These are phyloP conservation scores for Prinia subflava DNA, from an alignment of 2,113 vertebrate species.

Conservation along the genomic window DNA sequence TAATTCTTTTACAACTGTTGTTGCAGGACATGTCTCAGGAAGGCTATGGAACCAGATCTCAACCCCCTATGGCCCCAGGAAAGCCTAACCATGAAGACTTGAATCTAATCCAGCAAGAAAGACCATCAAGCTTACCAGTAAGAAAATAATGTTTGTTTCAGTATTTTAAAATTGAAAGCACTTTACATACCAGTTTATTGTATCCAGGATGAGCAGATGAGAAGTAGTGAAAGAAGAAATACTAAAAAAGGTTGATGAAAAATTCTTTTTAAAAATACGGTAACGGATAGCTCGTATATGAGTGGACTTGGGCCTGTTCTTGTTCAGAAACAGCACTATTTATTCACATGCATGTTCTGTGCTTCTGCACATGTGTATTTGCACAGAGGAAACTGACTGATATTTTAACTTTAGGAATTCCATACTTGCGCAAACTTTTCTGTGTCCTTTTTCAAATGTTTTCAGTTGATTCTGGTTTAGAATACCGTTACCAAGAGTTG, in stretches of 20 bases:
- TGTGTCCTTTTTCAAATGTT: not conserved
- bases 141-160: conserved; percentile 67
- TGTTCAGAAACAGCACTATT: not conserved
- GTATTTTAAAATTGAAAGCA: not conserved
- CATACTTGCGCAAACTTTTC: not conserved
- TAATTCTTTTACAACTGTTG: conserved; percentile 41
- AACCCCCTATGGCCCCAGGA: conserved; percentile 82
- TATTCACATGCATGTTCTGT: not conserved
- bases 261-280: not conserved
- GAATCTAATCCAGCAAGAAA: conserved; percentile 88
- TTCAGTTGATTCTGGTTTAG: not conserved
- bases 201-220: not conserved
- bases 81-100: conserved; percentile 91
- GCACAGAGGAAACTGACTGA: not conserved
- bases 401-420: not conserved
- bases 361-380: not conserved
- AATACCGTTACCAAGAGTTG: not conserved
- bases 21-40: conserved; percentile 89
- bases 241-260: not conserved
- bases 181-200: not conserved
- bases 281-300: not conserved
- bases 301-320: not conserved
- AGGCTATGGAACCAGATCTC: conserved; percentile 84
- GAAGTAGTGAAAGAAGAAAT: not conserved
- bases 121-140: conserved; percentile 96